Base-by-base conservation (phyloP, 2,888 invertebrate genomes). In the Vandiemenella viatica region DNA sequence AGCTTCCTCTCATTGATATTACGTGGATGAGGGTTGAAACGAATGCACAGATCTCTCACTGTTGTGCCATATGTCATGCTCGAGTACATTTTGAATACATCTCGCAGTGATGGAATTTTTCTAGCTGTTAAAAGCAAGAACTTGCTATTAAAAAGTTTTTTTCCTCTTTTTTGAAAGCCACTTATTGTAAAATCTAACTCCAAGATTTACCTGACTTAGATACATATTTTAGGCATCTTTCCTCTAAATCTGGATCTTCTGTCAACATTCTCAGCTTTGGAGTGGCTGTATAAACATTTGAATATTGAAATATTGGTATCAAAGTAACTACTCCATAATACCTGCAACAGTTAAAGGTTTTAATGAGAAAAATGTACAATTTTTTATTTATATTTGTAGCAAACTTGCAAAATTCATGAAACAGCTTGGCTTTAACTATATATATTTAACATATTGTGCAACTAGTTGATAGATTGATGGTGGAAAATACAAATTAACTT, bases 261-360 rank as follows among this genome's bases (percentile, higher is more conserved):
- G 80, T 77, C 20, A 90, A 65, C 13, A 78, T 73, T 58, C 77
- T 76, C 1, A 89, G 71, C 56, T 77, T 76, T 13, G 85, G 79
- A 1, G 86, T 88, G 5, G 80, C 77, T 52, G 84, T 80, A 65
- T 90, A 91, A 60, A 86, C 82, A 64, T 90, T 90, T 57, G 82
- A 82, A 64, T 90, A 91, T 67, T 87, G 84, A 52, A 89, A 75
- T 54, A 88, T 79, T 8, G 88, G 85, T 46, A 87, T 75, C 47
- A 89, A 66, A 17, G 77, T 78, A 0, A 87, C 79, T 10, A 83
- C 79, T 10, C 80, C 80, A 58, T 84, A 81, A 66, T 76, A 76
- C 43, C 74, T 74, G 58, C 3, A 62, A 61, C 32, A 32, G 32
- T 13, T 13, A n/a, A n/a, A n/a, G n/a, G n/a, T n/a, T n/a, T n/a